Percentiles rank a stretch among this genome's conserved stretches.
Evolutionary conservation across 2,888 invertebrate genomes (phyloP).

Genomic region (Tiphia femorata): DNA sequence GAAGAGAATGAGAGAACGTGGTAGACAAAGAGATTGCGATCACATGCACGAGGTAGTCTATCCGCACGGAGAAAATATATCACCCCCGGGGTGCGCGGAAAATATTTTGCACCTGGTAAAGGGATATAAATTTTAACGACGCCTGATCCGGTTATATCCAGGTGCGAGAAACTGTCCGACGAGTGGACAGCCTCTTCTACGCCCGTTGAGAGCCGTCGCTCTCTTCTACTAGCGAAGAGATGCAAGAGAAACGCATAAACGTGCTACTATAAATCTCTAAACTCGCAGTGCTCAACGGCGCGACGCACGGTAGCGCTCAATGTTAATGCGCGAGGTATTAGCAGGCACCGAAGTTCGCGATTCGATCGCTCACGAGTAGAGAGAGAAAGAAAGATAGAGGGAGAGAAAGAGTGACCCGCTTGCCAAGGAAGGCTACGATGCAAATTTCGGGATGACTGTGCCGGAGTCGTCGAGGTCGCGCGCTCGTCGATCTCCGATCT

Average conservation of each 20-base stretch:
- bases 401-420: too few species aligned
- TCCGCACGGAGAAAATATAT: not conserved
- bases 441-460: too few species aligned
- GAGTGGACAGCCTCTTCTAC: too few species aligned
- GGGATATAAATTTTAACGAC: not conserved
- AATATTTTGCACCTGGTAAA: not conserved
- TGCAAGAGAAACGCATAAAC: not conserved
- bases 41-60: not conserved
- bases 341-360: not conserved
- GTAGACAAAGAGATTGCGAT: not conserved
- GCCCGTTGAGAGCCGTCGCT: too few species aligned
- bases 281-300: too few species aligned
- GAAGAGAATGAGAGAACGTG: not conserved
- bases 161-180: conserved; percentile 3
- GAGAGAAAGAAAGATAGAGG: too few species aligned
- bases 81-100: not conserved
- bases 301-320: too few species aligned
- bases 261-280: conserved; percentile 1
- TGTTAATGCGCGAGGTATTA: too few species aligned
- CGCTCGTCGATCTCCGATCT: too few species aligned
- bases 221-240: too few species aligned
- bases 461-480: too few species aligned
- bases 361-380: not conserved
- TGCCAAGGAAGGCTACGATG: too few species aligned
- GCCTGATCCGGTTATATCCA: conserved; percentile 6